Evolutionary conservation across 2,888 invertebrate genomes (phyloP), one percentile per base, ranked within the genome.

Genomic region (Epistrophe grossulariae): DNA sequence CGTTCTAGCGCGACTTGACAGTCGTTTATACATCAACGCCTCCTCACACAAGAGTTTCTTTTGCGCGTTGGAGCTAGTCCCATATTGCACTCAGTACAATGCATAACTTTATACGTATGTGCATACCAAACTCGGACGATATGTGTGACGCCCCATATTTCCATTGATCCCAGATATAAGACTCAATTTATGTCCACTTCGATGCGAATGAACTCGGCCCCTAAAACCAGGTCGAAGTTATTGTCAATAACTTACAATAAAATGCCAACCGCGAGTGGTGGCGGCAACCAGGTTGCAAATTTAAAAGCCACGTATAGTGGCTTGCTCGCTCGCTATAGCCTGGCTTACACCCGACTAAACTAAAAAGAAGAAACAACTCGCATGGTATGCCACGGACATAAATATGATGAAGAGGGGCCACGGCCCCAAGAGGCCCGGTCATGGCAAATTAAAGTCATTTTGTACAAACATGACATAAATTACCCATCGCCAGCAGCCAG

Each of bases 391-490:
- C 84, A 77, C 72, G 48, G 59, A 52, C 79, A 78, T 19, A 68
- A 76, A 59, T 64, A 83, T 87, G 87, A 84, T 84, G 80, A 80
- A 84, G 79, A 84, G 88, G 79, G 88, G 88, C 88, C 88, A 77
- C 35, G 84, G 88, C 88, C 88, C 74, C 88, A 31, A 77, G 79
- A 84, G 84, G 83, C 79, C 79, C 79, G 88, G 88, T 84, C 88
- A 88, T 77, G 88, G 88, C 88, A 88, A 88, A 88, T 88, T 88
- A 88, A 88, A 88, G 88, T 88, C 79, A 88, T 88, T 88, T 88
- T 88, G 84, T 83, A 77, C 88, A 88, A 88, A 88, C 88, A 88
- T 88, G 88, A 88, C 88, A 84, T 88, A 88, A 88, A 88, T 88
- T 84, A 88, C 88, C 88, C 68, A 84, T 87, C 74, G 87, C 79